Conservation (phyloP, 2,113 vertebrate species). For the Propithecus coquereli region DNA sequence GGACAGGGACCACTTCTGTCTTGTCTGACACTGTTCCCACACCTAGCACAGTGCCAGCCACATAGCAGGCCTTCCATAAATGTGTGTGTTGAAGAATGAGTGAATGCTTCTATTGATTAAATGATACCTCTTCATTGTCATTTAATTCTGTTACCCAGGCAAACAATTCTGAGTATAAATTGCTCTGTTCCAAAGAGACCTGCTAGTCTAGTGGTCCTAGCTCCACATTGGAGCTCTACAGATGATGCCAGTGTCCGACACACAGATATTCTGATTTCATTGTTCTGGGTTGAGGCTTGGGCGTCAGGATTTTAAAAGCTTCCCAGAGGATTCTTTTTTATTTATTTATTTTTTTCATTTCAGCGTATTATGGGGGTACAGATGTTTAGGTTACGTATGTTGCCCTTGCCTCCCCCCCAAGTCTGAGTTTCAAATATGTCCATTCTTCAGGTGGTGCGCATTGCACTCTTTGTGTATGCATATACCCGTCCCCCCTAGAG, state of each 20-base stretch:
- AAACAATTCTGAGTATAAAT: neutral
- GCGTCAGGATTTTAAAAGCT: neutral
- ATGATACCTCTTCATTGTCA: neutral
- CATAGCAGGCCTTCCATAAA: neutral
- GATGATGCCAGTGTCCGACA: neutral
- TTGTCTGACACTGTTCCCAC: neutral
- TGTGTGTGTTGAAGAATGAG: neutral
- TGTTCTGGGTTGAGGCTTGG: neutral
- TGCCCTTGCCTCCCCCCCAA: too few species aligned
- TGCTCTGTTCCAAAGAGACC: neutral
- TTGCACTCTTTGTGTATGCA: too few species aligned
- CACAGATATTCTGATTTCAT: neutral
- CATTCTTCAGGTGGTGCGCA: too few species aligned
- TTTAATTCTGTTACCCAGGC: neutral
- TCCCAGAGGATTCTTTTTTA: neutral
- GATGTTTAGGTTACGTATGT: too few species aligned
- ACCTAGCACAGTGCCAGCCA: neutral
- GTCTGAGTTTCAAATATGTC: too few species aligned
- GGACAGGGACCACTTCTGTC: neutral
- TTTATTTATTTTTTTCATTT: too few species aligned
- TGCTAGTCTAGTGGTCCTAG: neutral
- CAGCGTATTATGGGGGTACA: too few species aligned
- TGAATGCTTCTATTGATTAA: neutral
- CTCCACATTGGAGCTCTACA: neutral
- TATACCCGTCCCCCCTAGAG: too few species aligned